Conservation (phyloP, 2,888 invertebrate species). For the Arctia plantaginis region DNA sequence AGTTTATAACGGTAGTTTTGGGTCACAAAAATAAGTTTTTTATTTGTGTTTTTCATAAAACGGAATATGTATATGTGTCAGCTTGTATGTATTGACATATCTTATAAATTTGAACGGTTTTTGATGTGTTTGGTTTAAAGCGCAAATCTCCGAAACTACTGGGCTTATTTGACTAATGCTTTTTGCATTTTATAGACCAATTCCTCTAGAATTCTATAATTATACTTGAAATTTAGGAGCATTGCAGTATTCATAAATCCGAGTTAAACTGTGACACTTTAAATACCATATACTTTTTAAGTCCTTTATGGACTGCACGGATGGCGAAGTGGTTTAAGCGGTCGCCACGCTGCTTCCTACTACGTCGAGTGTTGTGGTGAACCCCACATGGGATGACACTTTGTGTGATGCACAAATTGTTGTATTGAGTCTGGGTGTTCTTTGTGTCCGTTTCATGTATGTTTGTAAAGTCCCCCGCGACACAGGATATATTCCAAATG, state of each 20-base stretch:
- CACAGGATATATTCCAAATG: too few relatives aligned
- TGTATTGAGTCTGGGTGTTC: too few relatives aligned
- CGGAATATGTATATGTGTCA: neutral
- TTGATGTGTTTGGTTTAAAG: neutral
- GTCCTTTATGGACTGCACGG: too few relatives aligned
- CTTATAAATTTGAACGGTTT: neutral
- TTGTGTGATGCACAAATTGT: too few relatives aligned
- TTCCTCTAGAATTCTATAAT: neutral
- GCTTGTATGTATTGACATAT: neutral
- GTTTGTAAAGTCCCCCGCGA: too few relatives aligned
- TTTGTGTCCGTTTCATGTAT: too few relatives aligned
- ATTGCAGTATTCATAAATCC: neutral
- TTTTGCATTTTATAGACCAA: neutral
- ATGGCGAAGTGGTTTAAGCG: too few relatives aligned
- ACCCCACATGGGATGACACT: too few relatives aligned
- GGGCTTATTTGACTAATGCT: neutral
- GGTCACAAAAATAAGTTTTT: neutral
- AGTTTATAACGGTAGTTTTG: conserved; percentile 16
- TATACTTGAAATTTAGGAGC: neutral
- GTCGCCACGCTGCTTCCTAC: too few relatives aligned
- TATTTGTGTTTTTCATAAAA: neutral
- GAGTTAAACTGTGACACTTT: neutral
- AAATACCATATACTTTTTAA: neutral
- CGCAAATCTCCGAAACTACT: neutral
- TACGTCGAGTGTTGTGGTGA: too few relatives aligned